Evolutionary conservation across 2,888 invertebrate species (phyloP).

Genomic region (Deilephila porcellus): DNA sequence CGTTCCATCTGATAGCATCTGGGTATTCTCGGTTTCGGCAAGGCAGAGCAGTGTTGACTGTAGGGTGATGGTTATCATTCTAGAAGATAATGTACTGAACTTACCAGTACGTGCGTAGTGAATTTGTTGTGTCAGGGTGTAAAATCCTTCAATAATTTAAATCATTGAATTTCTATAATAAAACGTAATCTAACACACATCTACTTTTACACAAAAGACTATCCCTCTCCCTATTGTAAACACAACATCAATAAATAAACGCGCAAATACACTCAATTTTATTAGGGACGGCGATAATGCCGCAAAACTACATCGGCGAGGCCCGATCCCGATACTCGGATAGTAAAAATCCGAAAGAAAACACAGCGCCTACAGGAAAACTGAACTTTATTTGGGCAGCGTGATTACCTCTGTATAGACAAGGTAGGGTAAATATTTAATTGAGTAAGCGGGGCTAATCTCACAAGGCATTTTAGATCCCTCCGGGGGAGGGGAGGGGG

Average conservation of each 20-base stretch:
- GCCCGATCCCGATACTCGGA: slow-evolving; percentile 10
- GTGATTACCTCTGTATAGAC: slow-evolving; percentile 40
- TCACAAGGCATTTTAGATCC: slow-evolving; percentile 53
- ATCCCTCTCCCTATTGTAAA: background rate
- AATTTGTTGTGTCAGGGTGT: too few relatives aligned
- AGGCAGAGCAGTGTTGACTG: too few relatives aligned
- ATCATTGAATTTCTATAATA: background rate
- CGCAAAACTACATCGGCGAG: slow-evolving; percentile 9
- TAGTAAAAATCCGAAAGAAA: slow-evolving; percentile 28
- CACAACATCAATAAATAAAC: background rate
- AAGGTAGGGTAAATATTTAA: slow-evolving; percentile 55
- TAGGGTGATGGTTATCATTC: too few relatives aligned
- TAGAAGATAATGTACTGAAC: too few relatives aligned
- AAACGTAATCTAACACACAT: background rate
- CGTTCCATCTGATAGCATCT: too few relatives aligned
- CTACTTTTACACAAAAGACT: background rate
- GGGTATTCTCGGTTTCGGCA: too few relatives aligned
- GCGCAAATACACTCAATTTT: background rate
- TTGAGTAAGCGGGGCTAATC: slow-evolving; percentile 56
- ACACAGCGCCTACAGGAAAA: slow-evolving; percentile 31
- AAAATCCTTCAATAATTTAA: too few relatives aligned
- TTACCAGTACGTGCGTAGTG: too few relatives aligned
- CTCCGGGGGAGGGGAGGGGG: slow-evolving; percentile 41
- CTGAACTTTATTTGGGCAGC: slow-evolving; percentile 38
- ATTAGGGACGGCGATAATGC: slow-evolving; percentile 21